Evolutionary conservation across 1,140 invertebrate species (phyloP).

Genomic region (Pogonomyrmex barbatus): DNA sequence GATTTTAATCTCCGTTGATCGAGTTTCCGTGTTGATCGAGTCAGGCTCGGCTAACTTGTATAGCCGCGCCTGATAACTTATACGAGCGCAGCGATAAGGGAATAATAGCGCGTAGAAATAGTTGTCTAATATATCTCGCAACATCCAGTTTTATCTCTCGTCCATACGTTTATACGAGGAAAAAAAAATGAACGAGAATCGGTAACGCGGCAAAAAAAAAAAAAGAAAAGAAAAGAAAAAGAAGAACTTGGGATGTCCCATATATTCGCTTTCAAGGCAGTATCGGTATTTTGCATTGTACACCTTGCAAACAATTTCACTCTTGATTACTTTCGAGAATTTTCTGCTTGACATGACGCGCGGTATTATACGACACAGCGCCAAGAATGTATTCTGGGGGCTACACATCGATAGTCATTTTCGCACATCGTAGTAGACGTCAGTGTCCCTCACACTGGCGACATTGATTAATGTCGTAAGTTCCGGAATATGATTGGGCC

Average conservation of each 20-base stretch:
- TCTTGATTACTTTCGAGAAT: slow-evolving; percentile 55
- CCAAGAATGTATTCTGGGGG: slow-evolving; percentile 21
- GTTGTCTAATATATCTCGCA: not conserved
- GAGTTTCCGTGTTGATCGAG: slow-evolving; percentile 17
- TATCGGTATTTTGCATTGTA: slow-evolving; percentile 19
- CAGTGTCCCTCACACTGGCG: slow-evolving; percentile 1
- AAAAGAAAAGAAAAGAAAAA: not conserved
- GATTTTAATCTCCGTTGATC: slow-evolving; percentile 15
- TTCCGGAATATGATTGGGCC: slow-evolving; percentile 32
- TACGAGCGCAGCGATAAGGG: not conserved
- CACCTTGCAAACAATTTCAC: slow-evolving; percentile 52
- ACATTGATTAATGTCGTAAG: slow-evolving; percentile 47
- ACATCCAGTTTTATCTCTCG: not conserved
- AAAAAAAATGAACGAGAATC: not conserved
- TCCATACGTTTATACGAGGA: not conserved
- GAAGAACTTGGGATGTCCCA: not conserved
- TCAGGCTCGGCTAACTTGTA: not conserved
- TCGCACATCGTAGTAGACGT: slow-evolving; percentile 26
- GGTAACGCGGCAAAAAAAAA: not conserved
- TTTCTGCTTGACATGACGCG: slow-evolving; percentile 36
- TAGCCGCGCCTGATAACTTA: not conserved
- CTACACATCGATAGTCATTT: slow-evolving; percentile 53
- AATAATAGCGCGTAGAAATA: not conserved
- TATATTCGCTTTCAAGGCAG: slow-evolving; percentile 27
- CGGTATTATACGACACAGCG: slow-evolving; percentile 31